Evolutionary conservation across 2,113 vertebrate species (phyloP), one percentile per base, ranked within the genome.

Genomic region (Panthera tigris): DNA sequence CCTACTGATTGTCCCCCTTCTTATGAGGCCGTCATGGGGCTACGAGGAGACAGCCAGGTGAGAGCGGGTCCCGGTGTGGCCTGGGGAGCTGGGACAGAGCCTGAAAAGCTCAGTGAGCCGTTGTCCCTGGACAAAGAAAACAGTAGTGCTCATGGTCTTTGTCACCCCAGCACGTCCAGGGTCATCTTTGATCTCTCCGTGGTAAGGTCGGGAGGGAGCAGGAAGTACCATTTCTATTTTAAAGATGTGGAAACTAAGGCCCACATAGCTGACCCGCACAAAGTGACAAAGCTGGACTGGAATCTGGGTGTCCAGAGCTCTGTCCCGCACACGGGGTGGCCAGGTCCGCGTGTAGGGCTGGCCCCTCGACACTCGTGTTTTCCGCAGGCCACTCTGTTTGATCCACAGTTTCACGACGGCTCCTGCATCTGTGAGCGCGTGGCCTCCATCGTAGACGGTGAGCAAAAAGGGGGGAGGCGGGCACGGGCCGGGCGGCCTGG

Each of bases 1-100:
- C 99, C 99, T 0, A 99, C 99, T 0, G 99, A 99, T 89, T 99
- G 99, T 85, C 99, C 99, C 36, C 99, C 99, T 12, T 99, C 99
- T 0, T 99, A 99, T 0, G 99, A 99, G 98, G 99, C 99, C 0
- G 99, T 99, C 92, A 99, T 99, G 99, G 99, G 99, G 84, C 99
- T 99, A 76, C 98, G 99, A 94, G 99, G 99, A 79, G 98, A 98
- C 97, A 99, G 99, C 98, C 99, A 99, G 99, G 99, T 99, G 97
- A 97, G 97, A 76, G 11, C 33, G 27, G 36, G 74, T 29, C 39
- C 92, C 23, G 89, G 65, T 57, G 21, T 0, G 4, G 50, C 66
- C 80, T 61, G 23, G 69, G 91, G 25, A 82, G 33, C 85, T 2
- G 5, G 41, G 11, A 29, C 4, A 7, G n/a, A 71, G 55, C 68